A percentile compares a stretch with the other conserved stretches of the same genome.
These are phyloP conservation scores for Notoglanidium macrostoma DNA, from an alignment of 2,797 vertebrate species.

Conservation along the genomic window DNA sequence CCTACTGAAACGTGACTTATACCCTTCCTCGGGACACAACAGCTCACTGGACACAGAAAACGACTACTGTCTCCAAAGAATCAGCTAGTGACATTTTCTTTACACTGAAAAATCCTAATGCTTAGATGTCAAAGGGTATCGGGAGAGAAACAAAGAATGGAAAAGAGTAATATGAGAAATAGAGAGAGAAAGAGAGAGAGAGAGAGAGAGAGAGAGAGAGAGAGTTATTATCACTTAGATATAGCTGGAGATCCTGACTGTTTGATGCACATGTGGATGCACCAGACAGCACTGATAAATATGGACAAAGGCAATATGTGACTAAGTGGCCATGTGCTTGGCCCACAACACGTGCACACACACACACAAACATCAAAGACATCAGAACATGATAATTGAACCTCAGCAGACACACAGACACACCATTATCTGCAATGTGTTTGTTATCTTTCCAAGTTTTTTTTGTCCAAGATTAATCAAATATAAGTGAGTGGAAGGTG, in stretches of 20 bases:
- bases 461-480: background rate
- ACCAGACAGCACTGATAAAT: slow-evolving; percentile 43
- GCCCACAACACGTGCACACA: slow-evolving; percentile 15
- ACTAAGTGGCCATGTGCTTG: slow-evolving; percentile 41
- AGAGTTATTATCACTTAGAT: slow-evolving; percentile 32
- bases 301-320: slow-evolving; percentile 26
- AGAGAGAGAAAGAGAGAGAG: slow-evolving; percentile 41
- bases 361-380: slow-evolving; percentile 28
- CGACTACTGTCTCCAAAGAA: slow-evolving; percentile 84
- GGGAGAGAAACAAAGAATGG: background rate
- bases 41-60: slow-evolving; percentile 86
- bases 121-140: slow-evolving; percentile 56
- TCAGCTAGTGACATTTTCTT: slow-evolving; percentile 67
- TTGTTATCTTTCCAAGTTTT: background rate
- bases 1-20: slow-evolving; percentile 83
- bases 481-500: background rate
- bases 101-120: slow-evolving; percentile 50
- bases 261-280: slow-evolving; percentile 19
- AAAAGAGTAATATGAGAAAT: slow-evolving; percentile 36
- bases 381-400: slow-evolving; percentile 34
- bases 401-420: slow-evolving; percentile 20
- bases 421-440: background rate
- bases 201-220: slow-evolving; percentile 45
- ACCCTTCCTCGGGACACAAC: slow-evolving; percentile 83
- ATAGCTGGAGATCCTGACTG: slow-evolving; percentile 30